Base-by-base conservation (phyloP, 2,888 invertebrate species). In the Timandra comae region DNA sequence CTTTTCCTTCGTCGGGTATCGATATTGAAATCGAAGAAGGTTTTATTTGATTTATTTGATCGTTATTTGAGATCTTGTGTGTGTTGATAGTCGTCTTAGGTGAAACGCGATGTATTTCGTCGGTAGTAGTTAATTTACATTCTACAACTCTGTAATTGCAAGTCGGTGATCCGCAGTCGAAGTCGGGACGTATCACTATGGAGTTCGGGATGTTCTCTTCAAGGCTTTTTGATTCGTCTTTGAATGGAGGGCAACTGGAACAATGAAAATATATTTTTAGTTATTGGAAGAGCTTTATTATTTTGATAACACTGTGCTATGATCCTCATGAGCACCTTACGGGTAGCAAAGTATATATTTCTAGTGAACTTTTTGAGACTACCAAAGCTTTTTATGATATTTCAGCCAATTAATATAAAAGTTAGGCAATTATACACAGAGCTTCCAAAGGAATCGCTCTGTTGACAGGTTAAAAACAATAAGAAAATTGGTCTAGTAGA, bases 1-100 rank as follows among this genome's bases (percentile, higher is more conserved):
- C 88, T 47, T 88, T 88, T 27, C 87, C 88, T 49, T 88, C 88
- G 33, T 86, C 71, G 1, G 89, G 89, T 67, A 89, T 79, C 39
- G 88, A 78, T 56, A 89, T 88, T 11, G 89, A 88, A 40, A 89
- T 88, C 12, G 89, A 87, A 47, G 86, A 82, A 23, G 82, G 78
- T 57, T 69, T 41, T n/a, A 28, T 30, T 25, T 35, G 22, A 22
- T 22, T 62, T 7, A 47, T 49, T 23, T 59, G 65, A 51, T 47
- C 63, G 38, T 49, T 50, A 10, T 70, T 66, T 41, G 63, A 60
- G 52, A 53, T 49, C 48, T 43, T 58, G 43, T 63, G 63, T 35
- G 62, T 51, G 49, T 51, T 63, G n/a, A n/a, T n/a, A n/a, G n/a
- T n/a, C n/a, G n/a, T n/a, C n/a, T n/a, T n/a, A 27, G 66, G 58